Percentiles rank a stretch among this genome's conserved stretches.
Evolutionary conservation across 2,888 invertebrate species (phyloP).

Genomic region (Nephrotoma appendiculata): DNA sequence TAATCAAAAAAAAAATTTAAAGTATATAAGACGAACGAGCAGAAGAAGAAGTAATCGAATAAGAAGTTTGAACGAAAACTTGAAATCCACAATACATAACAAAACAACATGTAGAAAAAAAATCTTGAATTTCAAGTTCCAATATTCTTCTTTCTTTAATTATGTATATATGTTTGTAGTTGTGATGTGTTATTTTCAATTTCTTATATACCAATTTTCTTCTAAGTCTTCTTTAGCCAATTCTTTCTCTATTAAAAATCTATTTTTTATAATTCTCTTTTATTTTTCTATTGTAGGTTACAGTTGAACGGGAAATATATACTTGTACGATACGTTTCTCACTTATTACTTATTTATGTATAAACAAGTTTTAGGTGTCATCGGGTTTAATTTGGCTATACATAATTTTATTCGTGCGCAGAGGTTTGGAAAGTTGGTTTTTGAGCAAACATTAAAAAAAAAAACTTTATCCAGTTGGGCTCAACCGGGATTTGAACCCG

Average conservation of each 20-base stretch:
- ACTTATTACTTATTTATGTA: neutral
- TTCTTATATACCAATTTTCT: neutral
- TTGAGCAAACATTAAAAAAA: neutral
- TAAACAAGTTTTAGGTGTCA: neutral
- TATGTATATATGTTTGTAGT: neutral
- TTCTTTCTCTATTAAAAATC: neutral
- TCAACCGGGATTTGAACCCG: slow-evolving; percentile 37
- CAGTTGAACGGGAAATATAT: neutral
- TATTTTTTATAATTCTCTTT: neutral
- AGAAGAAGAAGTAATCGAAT: neutral
- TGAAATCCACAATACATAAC: neutral
- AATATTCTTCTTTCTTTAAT: neutral
- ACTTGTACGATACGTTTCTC: neutral
- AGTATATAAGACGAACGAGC: neutral
- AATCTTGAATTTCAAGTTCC: neutral
- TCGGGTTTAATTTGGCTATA: neutral
- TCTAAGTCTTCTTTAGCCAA: neutral
- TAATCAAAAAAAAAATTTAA: neutral
- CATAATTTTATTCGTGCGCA: neutral
- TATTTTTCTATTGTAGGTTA: neutral
- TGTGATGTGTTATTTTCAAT: neutral
- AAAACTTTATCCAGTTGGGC: slow-evolving; percentile 19
- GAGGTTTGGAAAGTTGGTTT: neutral
- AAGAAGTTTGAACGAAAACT: neutral
- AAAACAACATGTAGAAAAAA: neutral